These are phyloP conservation scores for Morone saxatilis DNA, from an alignment of 2,113 vertebrate species.

Conservation along the genomic window DNA sequence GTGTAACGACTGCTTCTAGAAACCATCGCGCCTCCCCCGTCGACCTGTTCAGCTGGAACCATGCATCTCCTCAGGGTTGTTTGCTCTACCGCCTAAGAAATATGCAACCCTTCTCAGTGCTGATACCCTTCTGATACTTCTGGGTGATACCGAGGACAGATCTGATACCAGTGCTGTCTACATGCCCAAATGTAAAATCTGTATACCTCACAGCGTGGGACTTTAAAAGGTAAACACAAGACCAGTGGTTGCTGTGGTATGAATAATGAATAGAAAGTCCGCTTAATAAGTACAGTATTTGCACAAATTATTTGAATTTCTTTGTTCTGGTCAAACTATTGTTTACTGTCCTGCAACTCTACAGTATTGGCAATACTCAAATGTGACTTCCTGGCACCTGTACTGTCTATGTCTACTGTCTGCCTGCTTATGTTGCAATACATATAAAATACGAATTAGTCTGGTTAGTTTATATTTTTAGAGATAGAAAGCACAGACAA, in stretches of 20 bases:
- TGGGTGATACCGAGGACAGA: background rate
- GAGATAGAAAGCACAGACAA: background rate
- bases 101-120: background rate
- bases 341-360: background rate
- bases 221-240: background rate
- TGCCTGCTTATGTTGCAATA: background rate
- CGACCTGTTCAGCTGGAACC: background rate
- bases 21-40: slow-evolving; percentile 29
- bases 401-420: too few species aligned
- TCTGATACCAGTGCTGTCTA: background rate
- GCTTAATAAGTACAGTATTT: background rate
- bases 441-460: background rate
- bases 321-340: background rate
- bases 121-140: too few species aligned
- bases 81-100: background rate
- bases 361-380: background rate
- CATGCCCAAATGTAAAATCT: background rate
- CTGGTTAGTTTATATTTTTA: background rate
- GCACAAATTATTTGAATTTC: too few species aligned
- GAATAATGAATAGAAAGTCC: background rate
- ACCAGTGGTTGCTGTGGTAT: too few species aligned
- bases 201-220: background rate
- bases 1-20: background rate
- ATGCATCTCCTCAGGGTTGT: background rate
- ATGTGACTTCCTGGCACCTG: background rate